phyloP scores from a whole-genome alignment of 2,113 vertebrate species.

The Microtus ochrogaster region DNA sequence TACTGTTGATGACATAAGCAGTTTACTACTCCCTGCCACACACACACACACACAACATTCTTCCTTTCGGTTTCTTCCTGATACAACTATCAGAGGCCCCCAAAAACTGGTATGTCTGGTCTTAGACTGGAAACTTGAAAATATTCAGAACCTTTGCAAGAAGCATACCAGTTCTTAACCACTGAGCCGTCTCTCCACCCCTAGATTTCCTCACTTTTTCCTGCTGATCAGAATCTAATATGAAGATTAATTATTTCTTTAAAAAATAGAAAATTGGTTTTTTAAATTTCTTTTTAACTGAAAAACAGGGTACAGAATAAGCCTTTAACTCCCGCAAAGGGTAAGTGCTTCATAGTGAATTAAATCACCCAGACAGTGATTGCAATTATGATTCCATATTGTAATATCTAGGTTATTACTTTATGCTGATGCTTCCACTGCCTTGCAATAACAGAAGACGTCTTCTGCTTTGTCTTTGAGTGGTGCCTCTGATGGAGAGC shows the following conservation, averaged over 20 bases:
- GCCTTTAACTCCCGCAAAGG: background rate
- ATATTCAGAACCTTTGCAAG: background rate
- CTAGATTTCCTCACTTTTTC: background rate
- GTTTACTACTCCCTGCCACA: background rate
- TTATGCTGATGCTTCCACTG: background rate
- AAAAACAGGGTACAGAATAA: constrained; percentile 26
- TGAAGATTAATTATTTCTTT: background rate
- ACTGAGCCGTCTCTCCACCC: background rate
- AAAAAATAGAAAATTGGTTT: background rate
- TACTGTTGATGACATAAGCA: background rate
- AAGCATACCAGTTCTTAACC: background rate
- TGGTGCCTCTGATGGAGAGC: background rate
- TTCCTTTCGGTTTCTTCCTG: background rate
- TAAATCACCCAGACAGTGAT: no score
- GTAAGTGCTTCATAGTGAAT: background rate
- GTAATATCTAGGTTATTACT: background rate
- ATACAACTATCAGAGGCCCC: background rate
- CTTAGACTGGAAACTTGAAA: background rate
- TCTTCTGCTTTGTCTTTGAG: background rate
- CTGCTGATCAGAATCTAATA: background rate
- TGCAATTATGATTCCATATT: no score
- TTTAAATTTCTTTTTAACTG: constrained; percentile 26
- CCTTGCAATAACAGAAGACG: background rate
- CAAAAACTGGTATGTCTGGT: background rate
- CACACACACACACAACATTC: background rate